Percentiles rank a stretch among this genome's conserved stretches.
Evolutionary conservation across 2,888 invertebrate genomes (phyloP).

Genomic region (Arrhopalites spinosus): DNA sequence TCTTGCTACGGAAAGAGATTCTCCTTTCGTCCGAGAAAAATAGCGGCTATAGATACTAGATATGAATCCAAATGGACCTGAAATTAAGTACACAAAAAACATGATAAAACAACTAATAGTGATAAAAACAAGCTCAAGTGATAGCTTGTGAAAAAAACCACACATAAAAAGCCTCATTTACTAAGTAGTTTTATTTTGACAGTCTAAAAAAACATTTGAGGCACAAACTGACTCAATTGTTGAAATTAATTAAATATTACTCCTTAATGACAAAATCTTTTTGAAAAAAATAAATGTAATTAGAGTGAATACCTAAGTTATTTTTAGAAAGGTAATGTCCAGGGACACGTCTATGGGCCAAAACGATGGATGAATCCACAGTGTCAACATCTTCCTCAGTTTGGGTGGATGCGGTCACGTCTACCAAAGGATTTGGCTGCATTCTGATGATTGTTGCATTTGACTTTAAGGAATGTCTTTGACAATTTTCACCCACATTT

Average conservation of each 20-base stretch:
- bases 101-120: no score
- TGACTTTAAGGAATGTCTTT: no score
- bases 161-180: no score
- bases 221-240: no score
- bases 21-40: neutral
- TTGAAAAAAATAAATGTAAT: no score
- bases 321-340: neutral
- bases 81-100: neutral
- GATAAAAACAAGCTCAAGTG: no score
- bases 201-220: no score
- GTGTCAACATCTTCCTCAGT: conserved; percentile 46
- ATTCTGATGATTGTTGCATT: neutral
- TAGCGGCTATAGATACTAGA: conserved; percentile 13
- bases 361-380: conserved; percentile 35
- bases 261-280: no score
- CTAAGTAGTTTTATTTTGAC: no score
- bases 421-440: neutral
- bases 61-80: conserved; percentile 27
- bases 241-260: no score
- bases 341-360: conserved; percentile 7
- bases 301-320: neutral
- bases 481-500: neutral
- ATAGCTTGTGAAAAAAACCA: no score
- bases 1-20: neutral
- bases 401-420: conserved; percentile 41